Base-by-base conservation (phyloP, 2,888 invertebrate genomes). In the Amorpha juglandis region DNA sequence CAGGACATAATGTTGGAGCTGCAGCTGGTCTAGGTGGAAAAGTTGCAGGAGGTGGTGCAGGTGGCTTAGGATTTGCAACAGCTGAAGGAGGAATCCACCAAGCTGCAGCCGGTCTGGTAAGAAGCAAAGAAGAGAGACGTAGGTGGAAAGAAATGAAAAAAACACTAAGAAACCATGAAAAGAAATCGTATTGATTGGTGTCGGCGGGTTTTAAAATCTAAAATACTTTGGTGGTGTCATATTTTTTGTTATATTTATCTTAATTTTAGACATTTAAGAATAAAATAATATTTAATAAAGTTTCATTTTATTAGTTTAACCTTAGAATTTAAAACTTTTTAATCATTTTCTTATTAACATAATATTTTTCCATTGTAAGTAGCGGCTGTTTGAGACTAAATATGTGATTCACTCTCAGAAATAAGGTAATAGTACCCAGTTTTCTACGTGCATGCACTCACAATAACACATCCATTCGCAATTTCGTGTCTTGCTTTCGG, bases 1-100 rank as follows among this genome's bases (percentile, higher is more conserved):
- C 94, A 47, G 94, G 94, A 9, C 94, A 92, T n/a, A 92, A 92
- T 63, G 83, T 94, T 0, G 87, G 86, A 16, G 94, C 94, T 0
- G 82, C 86, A 33, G 93, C 95, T 1, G 94, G 94, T 14, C 83
- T 94, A 0, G 91, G 85, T 11, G 95, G 95, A n/a, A 80, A 79
- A 35, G 83, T 94, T 0, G 80, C 76, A 6, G 90, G 81, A 11
- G 87, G 83, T 14, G 86, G 84, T 14, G 81, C 91, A 64, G 79
- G 79, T 9, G 93, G 93, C n/a, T 78, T 74, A 21, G 91, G 93
- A 14, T 93, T 76, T 67, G 91, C 93, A 1, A 71, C 83, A 45
- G 92, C 94, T 14, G 86, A 89, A 71, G 86, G 89, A 50, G 92
- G 91, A 68, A 81, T 81, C 48, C 79, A 81, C 48, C 75, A 79